Base-by-base conservation (phyloP, 1,140 invertebrate species). In the Bombus confusus region DNA sequence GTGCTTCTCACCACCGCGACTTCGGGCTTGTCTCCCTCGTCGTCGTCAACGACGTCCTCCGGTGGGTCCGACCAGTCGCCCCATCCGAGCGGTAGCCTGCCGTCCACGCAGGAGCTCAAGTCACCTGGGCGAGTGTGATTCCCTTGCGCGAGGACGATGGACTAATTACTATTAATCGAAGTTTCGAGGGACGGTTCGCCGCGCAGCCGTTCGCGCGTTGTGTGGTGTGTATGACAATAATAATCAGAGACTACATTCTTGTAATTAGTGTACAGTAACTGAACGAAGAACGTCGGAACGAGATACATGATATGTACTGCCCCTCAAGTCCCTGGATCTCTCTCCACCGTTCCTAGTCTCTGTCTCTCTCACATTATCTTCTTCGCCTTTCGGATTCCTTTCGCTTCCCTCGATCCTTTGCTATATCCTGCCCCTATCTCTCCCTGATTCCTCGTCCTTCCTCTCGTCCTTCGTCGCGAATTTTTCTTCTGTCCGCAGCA, bases 181-280 rank as follows among this genome's bases (percentile, higher is more conserved):
- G 62, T 41, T 22, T 59, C 68, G 59, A 85, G 43, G 68, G 39
- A 76, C 66, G 78, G 37, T n/a, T 62, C 85, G 78, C 74, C 83
- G 86, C 80, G 85, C 75, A 34, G 72, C 72, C 72, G 47, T 75
- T 12, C 18, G 41, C 59, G 82, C 82, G 72, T 85, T 87, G 83
- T 90, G 91, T 91, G 88, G 92, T 92, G 94, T 92, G 93, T 92
- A 94, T 94, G 95, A 95, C 95, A 95, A 95, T 95, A 95, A 95
- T 95, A 95, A 95, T 95, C 94, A 95, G 91, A 92, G 90, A 93
- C 92, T 92, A 90, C 90, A 83, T 92, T 89, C 52, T 95, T 95
- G 93, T 95, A 95, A 95, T 95, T 95, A 95, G 94, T 95, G 94
- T 95, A 95, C 94, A 95, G 93, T 92, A 90, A 78, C 28, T 25